Evolutionary conservation across 2,797 vertebrate species (phyloP).

Genomic region (Limnodromus scolopaceus): DNA sequence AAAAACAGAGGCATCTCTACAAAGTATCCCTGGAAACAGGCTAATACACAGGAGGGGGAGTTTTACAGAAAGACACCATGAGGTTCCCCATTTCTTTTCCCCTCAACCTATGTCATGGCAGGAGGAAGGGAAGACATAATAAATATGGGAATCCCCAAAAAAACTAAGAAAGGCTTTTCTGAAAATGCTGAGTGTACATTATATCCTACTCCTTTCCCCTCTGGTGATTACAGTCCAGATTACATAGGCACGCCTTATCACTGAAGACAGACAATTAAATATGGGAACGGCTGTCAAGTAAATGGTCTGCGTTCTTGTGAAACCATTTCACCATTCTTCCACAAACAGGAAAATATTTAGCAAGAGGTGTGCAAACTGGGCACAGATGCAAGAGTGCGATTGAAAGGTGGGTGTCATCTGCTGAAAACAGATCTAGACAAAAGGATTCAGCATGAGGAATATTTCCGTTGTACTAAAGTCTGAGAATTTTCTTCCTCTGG

Average conservation of each 20-base stretch:
- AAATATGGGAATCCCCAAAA: neutral
- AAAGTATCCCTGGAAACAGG: neutral
- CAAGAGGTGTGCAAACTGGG: slow-evolving; percentile 49
- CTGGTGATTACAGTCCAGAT: neutral
- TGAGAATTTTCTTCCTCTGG: neutral
- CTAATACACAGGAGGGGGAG: neutral
- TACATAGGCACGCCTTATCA: slow-evolving; percentile 31
- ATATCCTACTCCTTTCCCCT: neutral
- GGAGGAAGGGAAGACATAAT: neutral
- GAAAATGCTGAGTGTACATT: neutral
- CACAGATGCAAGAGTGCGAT: neutral
- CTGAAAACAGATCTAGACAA: neutral
- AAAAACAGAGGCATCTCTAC: neutral
- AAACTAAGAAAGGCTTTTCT: neutral
- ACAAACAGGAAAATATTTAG: slow-evolving; percentile 73
- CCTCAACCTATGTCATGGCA: neutral
- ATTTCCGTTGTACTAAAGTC: neutral
- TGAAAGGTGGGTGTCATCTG: slow-evolving; percentile 1
- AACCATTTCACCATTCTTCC: slow-evolving; percentile 66
- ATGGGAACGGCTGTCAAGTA: neutral
- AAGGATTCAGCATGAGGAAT: neutral
- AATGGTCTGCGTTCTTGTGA: slow-evolving; percentile 41
- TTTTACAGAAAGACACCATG: neutral
- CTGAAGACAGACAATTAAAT: slow-evolving; percentile 45
- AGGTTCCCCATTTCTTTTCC: neutral